Conservation (phyloP, 2,888 invertebrate genomes). For the Sphaerophoria taeniata region DNA sequence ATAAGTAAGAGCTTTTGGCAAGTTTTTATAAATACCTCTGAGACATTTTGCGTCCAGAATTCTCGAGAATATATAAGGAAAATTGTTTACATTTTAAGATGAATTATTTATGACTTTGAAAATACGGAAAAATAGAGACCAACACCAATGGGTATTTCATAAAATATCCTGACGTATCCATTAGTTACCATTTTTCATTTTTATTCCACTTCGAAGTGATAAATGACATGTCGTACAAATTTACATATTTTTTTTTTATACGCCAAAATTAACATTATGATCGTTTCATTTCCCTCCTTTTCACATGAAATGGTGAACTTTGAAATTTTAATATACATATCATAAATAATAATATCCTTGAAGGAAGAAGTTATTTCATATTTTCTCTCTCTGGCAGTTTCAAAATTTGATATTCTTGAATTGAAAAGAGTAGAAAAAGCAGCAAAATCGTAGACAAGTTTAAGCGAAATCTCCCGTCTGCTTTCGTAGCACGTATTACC, state of each 20-base stretch:
- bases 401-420: slow-evolving; percentile 8
- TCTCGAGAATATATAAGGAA: slow-evolving; percentile 30
- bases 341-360: slow-evolving; percentile 49
- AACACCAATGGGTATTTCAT: slow-evolving; percentile 60
- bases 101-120: slow-evolving; percentile 69
- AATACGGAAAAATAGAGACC: slow-evolving; percentile 31
- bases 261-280: slow-evolving; percentile 56
- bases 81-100: slow-evolving; percentile 60
- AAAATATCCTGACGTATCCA: slow-evolving; percentile 66
- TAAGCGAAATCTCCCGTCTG: no score
- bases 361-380: slow-evolving; percentile 32
- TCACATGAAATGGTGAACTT: slow-evolving; percentile 33
- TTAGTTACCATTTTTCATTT: slow-evolving; percentile 71
- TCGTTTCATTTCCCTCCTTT: slow-evolving; percentile 40
- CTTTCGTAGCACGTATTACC: not conserved
- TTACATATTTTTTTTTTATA: slow-evolving; percentile 49
- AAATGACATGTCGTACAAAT: slow-evolving; percentile 65
- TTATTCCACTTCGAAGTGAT: slow-evolving; percentile 64
- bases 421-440: not conserved
- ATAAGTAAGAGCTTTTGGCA: slow-evolving; percentile 46
- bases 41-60: slow-evolving; percentile 45
- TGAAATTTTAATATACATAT: slow-evolving; percentile 46
- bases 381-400: slow-evolving; percentile 40
- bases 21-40: slow-evolving; percentile 61
- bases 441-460: not conserved